Conservation (phyloP, 2,888 invertebrate genomes). For the Thera obeliscata region DNA sequence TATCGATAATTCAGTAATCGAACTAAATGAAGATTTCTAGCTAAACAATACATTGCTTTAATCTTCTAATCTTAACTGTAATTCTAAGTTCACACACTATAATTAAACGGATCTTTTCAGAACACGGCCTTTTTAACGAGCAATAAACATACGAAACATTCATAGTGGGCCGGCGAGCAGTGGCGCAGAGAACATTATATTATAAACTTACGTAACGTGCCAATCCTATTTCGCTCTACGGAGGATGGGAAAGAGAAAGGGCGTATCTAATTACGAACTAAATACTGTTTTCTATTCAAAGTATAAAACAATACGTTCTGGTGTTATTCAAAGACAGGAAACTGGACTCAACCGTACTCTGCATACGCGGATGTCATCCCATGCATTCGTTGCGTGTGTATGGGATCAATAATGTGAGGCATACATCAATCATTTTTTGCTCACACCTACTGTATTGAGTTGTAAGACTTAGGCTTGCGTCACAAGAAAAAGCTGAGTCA, state of each 20-base stretch:
- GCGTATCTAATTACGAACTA: slow-evolving; percentile 31
- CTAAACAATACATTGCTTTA: slow-evolving; percentile 8
- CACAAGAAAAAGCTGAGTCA: too few species aligned
- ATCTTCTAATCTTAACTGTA: slow-evolving; percentile 23
- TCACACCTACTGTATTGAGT: too few species aligned
- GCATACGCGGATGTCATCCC: not conserved
- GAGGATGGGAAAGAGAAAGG: slow-evolving; percentile 40
- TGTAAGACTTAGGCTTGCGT: too few species aligned
- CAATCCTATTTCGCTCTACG: slow-evolving; percentile 38
- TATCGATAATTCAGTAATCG: not conserved
- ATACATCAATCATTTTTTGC: too few species aligned
- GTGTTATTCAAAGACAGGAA: not conserved
- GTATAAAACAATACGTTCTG: slow-evolving; percentile 1
- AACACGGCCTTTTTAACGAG: slow-evolving; percentile 27
- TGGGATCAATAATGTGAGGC: not conserved
- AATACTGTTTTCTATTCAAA: slow-evolving; percentile 22
- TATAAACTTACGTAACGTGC: slow-evolving; percentile 35
- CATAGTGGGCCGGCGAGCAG: slow-evolving; percentile 24
- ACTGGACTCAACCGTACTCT: not conserved
- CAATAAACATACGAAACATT: slow-evolving; percentile 27
- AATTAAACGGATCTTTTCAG: slow-evolving; percentile 27
- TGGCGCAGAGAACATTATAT: slow-evolving; percentile 28
- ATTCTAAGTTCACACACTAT: slow-evolving; percentile 26
- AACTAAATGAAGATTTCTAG: slow-evolving; percentile 8
- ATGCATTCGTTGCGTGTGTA: not conserved